phyloP scores from a whole-genome alignment of 2,113 vertebrate species.

The Caretta caretta region DNA sequence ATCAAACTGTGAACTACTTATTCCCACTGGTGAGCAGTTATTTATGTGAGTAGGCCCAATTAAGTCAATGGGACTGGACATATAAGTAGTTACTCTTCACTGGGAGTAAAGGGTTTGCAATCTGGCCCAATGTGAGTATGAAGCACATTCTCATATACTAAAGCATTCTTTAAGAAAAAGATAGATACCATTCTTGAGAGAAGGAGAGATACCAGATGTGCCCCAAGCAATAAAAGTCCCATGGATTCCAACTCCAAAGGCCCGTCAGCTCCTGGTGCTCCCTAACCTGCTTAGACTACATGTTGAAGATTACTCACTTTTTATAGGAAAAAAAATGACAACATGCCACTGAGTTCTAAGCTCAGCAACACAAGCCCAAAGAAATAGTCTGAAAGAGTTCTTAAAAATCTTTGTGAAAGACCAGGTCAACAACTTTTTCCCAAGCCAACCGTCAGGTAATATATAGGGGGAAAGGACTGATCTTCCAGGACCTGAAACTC shows the following conservation, averaged over 20 bases:
- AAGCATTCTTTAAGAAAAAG: background rate
- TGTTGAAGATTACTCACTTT: background rate
- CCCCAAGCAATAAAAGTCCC: background rate
- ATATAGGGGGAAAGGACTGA: accelerated
- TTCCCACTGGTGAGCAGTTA: background rate
- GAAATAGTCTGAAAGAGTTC: background rate
- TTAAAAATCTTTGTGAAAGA: background rate
- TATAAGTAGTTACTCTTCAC: background rate
- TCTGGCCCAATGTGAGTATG: background rate
- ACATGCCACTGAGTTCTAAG: background rate
- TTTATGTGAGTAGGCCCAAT: background rate
- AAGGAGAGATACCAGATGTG: background rate
- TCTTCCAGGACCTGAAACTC: background rate
- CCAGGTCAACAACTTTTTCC: background rate
- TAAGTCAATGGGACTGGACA: background rate
- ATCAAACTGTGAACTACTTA: background rate
- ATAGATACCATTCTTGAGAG: background rate
- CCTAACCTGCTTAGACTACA: background rate
- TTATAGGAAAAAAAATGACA: background rate
- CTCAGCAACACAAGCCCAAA: background rate
- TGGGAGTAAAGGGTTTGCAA: background rate
- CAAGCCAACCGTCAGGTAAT: background rate
- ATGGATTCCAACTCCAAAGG: background rate
- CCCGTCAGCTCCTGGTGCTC: background rate
- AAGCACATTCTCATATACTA: background rate